Conservation (phyloP, 2,113 vertebrate genomes). For the Drymodes brunneopygia region DNA sequence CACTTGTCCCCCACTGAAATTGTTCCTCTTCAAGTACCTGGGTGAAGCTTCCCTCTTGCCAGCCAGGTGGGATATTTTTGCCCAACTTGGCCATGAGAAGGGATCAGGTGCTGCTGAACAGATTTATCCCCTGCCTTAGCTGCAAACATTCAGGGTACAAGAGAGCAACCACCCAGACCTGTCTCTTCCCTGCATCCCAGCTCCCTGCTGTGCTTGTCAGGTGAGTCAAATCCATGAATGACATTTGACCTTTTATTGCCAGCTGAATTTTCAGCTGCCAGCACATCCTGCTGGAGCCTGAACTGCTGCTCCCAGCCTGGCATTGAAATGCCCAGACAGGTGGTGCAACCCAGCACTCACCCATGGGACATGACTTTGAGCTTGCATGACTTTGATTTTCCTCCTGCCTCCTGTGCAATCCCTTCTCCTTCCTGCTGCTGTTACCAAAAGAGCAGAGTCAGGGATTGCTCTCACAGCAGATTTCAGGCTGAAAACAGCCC, state of each 20-base stretch:
- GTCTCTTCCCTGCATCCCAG: neutral
- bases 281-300: neutral
- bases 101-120: neutral
- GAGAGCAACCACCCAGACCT: neutral
- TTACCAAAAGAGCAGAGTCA: neutral
- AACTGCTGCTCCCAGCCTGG: neutral
- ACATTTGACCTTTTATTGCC: neutral
- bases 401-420: neutral
- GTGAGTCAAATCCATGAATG: neutral
- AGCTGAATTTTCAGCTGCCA: neutral
- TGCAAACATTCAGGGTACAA: neutral
- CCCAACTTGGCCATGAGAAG: neutral
- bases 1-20: neutral
- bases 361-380: fast-evolving
- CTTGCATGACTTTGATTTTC: neutral
- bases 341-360: fast-evolving
- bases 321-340: neutral
- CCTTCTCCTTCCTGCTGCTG: neutral
- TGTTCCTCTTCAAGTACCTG: neutral
- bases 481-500: neutral
- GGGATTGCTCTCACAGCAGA: neutral
- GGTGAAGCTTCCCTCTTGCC: neutral
- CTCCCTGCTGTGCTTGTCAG: neutral
- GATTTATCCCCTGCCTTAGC: neutral
- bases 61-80: neutral